These are phyloP conservation scores for Borostomias antarcticus DNA, from an alignment of 2,797 vertebrate genomes.

Conservation along the genomic window DNA sequence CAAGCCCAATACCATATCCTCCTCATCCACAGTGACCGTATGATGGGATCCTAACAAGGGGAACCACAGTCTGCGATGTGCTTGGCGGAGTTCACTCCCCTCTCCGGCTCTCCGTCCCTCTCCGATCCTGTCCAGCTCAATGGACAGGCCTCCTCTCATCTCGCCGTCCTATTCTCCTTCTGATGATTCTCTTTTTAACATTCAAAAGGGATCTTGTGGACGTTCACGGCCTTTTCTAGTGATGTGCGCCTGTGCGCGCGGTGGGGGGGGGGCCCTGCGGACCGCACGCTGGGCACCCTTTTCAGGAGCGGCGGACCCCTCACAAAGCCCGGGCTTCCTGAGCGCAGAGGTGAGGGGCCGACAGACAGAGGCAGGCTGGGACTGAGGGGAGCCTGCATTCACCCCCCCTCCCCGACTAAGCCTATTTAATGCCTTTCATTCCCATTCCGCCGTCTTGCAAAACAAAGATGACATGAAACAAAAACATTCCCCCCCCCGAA, in stretches of 20 bases:
- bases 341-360: slow-evolving; percentile 71
- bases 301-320: slow-evolving; percentile 68
- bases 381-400: slow-evolving; percentile 52
- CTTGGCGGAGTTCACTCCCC: slow-evolving; percentile 53
- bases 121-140: too few species aligned
- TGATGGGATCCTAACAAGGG: slow-evolving; percentile 66
- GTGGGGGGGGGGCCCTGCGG: slow-evolving; percentile 54
- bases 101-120: slow-evolving; percentile 8
- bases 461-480: slow-evolving; percentile 72
- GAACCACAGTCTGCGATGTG: slow-evolving; percentile 52
- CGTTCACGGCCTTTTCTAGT: slow-evolving; percentile 64
- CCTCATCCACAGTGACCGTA: slow-evolving; percentile 37
- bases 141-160: slow-evolving; percentile 55
- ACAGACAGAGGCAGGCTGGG: slow-evolving; percentile 56
- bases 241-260: neutral
- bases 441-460: slow-evolving; percentile 57
- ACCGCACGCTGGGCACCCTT: slow-evolving; percentile 70
- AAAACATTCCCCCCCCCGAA: slow-evolving; percentile 60
- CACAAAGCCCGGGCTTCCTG: slow-evolving; percentile 73
- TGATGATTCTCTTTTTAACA: slow-evolving; percentile 65
- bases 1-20: slow-evolving; percentile 55
- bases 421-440: slow-evolving; percentile 80
- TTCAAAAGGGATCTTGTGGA: slow-evolving; percentile 72
- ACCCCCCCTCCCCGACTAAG: slow-evolving; percentile 67
- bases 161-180: slow-evolving; percentile 42